These are phyloP conservation scores for Eristalis tenax DNA, from an alignment of 2,888 invertebrate species.

Conservation along the genomic window DNA sequence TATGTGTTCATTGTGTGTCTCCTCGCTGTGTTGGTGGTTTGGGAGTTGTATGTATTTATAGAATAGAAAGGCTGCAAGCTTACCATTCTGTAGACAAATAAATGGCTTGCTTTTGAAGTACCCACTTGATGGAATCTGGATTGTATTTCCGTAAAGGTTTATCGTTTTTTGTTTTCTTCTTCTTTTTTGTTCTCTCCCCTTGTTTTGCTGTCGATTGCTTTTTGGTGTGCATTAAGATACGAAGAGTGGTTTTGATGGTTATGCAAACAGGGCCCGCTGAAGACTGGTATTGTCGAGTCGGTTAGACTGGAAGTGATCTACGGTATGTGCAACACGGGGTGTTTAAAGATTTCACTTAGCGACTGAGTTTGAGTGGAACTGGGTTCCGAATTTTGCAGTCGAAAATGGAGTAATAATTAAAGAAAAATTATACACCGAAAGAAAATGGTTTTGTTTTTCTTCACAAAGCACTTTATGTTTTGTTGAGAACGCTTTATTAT, in stretches of 20 bases:
- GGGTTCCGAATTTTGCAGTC: neutral
- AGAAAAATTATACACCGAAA: no score
- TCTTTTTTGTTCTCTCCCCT: neutral
- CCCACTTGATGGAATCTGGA: conserved; percentile 24
- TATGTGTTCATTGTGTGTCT: conserved; percentile 29
- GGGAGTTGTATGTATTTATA: conserved; percentile 27
- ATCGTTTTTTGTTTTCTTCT: neutral
- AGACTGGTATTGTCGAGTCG: neutral
- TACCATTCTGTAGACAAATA: conserved; percentile 32
- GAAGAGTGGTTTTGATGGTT: neutral
- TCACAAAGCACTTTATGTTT: no score
- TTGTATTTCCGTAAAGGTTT: conserved; percentile 1
- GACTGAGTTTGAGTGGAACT: neutral
- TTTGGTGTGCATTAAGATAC: neutral
- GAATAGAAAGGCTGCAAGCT: conserved; percentile 47
- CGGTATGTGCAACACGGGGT: neutral
- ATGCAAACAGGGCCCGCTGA: neutral
- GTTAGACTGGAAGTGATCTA: neutral
- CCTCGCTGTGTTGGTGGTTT: conserved; percentile 11
- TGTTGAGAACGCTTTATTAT: no score
- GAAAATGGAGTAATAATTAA: no score
- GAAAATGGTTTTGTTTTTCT: no score
- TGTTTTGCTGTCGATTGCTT: conserved; percentile 1
- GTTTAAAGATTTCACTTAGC: neutral
- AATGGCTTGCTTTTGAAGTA: conserved; percentile 37